Conservation (phyloP, 2,797 vertebrate species). For the Gobio occitaniae region DNA sequence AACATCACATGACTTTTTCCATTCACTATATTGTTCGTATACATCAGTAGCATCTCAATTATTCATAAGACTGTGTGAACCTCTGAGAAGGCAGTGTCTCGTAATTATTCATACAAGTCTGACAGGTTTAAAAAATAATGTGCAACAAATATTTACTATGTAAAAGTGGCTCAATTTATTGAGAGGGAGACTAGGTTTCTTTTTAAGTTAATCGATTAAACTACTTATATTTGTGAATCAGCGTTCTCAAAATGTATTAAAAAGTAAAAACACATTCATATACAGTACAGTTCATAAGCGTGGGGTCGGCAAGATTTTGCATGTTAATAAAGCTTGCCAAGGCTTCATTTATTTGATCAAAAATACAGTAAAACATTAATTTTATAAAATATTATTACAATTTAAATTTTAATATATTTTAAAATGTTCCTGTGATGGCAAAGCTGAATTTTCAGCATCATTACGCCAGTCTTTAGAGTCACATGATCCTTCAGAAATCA, state of each 20-base stretch:
- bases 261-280: neutral
- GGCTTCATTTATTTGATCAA: neutral
- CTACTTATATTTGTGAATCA: neutral
- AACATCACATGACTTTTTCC: slow-evolving; percentile 6
- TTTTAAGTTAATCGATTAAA: neutral
- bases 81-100: neutral
- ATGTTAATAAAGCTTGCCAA: neutral
- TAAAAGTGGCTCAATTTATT: neutral
- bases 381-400: neutral
- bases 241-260: no score
- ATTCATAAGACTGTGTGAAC: neutral
- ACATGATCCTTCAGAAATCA: neutral
- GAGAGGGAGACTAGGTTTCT: neutral
- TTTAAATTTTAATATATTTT: neutral
- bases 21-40: neutral
- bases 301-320: neutral
- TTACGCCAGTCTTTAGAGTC: neutral
- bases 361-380: neutral
- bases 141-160: neutral
- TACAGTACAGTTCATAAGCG: neutral
- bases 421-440: neutral
- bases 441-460: neutral
- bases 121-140: neutral
- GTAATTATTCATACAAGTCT: neutral
- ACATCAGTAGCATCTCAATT: neutral